These are phyloP conservation scores for Clarias gariepinus DNA, from an alignment of 2,113 vertebrate genomes.

Conservation along the genomic window DNA sequence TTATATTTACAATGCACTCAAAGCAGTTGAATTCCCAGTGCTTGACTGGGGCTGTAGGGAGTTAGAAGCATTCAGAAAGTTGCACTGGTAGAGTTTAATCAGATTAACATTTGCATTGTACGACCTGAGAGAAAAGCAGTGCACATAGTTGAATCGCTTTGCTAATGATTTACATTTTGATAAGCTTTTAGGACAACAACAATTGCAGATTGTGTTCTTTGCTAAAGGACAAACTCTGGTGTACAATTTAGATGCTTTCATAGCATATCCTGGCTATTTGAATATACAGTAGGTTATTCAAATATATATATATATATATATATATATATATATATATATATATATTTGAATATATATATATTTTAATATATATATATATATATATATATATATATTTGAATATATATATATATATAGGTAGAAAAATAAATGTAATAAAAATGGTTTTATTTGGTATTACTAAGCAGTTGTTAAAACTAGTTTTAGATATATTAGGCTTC, in stretches of 20 bases:
- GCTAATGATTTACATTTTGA: background rate
- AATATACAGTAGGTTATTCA: background rate
- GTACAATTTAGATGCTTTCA: background rate
- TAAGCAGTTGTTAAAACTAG: background rate
- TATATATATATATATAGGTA: no score
- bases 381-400: no score
- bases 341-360: no score
- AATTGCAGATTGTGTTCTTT: background rate
- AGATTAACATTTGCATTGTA: slow-evolving; percentile 24
- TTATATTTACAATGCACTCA: slow-evolving; percentile 19
- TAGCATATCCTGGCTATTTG: background rate
- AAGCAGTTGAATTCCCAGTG: slow-evolving; percentile 19
- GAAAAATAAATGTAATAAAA: background rate
- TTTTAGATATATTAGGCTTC: background rate
- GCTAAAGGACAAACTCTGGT: background rate
- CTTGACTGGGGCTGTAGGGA: background rate
- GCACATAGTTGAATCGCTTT: background rate
- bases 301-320: no score
- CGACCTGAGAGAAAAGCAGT: slow-evolving; percentile 11
- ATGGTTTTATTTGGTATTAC: background rate
- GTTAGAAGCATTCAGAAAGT: background rate
- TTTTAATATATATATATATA: no score
- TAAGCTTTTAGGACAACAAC: slow-evolving; percentile 5
- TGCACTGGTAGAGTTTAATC: slow-evolving; percentile 22
- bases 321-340: no score